Evolutionary conservation across 1,140 invertebrate genomes (phyloP).

Genomic region (Solen grandis): DNA sequence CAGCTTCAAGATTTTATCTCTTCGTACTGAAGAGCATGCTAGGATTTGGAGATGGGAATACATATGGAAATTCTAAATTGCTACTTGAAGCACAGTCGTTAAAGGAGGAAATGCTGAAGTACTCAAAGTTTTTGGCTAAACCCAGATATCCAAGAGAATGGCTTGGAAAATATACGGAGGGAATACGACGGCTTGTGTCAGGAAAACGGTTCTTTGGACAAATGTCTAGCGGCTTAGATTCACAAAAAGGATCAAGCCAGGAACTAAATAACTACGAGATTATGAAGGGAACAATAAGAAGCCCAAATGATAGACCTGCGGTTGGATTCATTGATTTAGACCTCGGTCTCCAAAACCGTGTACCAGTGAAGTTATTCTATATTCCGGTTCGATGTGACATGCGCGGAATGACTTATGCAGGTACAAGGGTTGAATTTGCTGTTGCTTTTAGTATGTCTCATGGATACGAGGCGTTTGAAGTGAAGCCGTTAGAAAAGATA

Average conservation of each 20-base stretch:
- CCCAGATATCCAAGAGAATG: slow-evolving; percentile 36
- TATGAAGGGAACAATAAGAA: slow-evolving; percentile 22
- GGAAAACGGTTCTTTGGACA: not conserved
- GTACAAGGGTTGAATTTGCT: slow-evolving; percentile 21
- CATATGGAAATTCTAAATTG: not conserved
- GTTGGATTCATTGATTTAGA: slow-evolving; percentile 38
- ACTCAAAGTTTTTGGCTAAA: not conserved
- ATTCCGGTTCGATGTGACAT: slow-evolving; percentile 1
- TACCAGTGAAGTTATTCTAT: slow-evolving; percentile 7
- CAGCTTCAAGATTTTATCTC: slow-evolving; percentile 14
- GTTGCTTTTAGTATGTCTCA: slow-evolving; percentile 30
- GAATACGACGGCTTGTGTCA: slow-evolving; percentile 10
- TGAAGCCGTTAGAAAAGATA: not conserved
- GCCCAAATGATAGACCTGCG: slow-evolving; percentile 21
- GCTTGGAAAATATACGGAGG: slow-evolving; percentile 14
- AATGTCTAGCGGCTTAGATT: not conserved
- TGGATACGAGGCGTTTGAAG: slow-evolving; percentile 42
- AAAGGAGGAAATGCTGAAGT: slow-evolving; percentile 10
- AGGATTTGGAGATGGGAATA: not conserved
- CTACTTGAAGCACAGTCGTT: not conserved
- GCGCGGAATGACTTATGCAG: not conserved
- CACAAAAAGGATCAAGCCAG: not conserved
- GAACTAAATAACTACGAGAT: not conserved
- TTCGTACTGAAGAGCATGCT: slow-evolving; percentile 28
- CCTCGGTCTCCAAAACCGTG: slow-evolving; percentile 3